These are phyloP conservation scores for Glaucomys volans DNA, from an alignment of 2,113 vertebrate species.

Conservation along the genomic window DNA sequence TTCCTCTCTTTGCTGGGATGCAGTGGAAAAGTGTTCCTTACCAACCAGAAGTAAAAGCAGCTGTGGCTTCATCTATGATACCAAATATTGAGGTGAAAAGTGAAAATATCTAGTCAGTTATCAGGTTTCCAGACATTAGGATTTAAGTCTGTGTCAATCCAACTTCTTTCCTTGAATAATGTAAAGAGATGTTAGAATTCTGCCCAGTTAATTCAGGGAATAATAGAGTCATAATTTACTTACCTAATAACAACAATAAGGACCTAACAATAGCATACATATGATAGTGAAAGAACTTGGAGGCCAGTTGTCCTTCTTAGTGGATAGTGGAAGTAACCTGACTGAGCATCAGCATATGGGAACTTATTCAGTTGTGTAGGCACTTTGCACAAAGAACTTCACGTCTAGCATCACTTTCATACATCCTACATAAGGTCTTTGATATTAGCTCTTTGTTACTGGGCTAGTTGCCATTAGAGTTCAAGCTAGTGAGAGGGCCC, in stretches of 20 bases:
- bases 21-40: conserved; percentile 25
- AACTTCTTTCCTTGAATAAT: conserved; percentile 58
- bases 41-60: conserved; percentile 4
- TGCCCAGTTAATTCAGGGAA: conserved; percentile 34
- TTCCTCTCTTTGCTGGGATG: neutral
- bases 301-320: neutral
- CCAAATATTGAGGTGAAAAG: neutral
- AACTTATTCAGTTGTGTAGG: conserved; percentile 29
- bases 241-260: neutral
- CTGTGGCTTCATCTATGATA: conserved; percentile 42
- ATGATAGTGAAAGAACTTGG: neutral
- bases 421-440: conserved; percentile 41
- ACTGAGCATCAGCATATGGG: neutral
- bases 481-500: conserved; percentile 47
- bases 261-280: neutral
- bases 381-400: conserved; percentile 62
- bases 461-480: conserved; percentile 44
- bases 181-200: conserved; percentile 56
- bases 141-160: conserved; percentile 38
- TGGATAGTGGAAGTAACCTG: conserved; percentile 9
- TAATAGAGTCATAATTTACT: conserved; percentile 31
- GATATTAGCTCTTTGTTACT: conserved; percentile 31
- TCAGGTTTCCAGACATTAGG: conserved; percentile 3
- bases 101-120: conserved; percentile 13
- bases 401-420: conserved; percentile 24